phyloP scores from a whole-genome alignment of 2,888 invertebrate species.

The Gari tellinella region DNA sequence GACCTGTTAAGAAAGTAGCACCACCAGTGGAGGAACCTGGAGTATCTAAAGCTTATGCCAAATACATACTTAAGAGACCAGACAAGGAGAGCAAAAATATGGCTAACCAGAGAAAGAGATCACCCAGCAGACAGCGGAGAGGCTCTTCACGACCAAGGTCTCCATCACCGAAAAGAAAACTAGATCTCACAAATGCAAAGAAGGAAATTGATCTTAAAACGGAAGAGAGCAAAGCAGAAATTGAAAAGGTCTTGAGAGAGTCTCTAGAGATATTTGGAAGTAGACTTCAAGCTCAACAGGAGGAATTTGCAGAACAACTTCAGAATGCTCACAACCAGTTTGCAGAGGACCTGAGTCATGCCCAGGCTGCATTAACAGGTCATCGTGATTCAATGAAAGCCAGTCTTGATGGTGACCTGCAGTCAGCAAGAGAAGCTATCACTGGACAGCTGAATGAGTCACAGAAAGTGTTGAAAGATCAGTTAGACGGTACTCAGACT shows the following conservation, averaged over 20 bases:
- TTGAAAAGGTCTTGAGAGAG: conserved; percentile 48
- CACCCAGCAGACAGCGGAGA: conserved; percentile 14
- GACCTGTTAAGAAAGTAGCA: conserved; percentile 5
- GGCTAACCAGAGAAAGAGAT: conserved; percentile 25
- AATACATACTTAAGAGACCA: conserved; percentile 45
- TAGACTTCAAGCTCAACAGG: conserved; percentile 48
- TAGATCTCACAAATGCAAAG: conserved; percentile 39
- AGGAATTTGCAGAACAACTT: conserved; percentile 52
- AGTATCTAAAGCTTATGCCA: conserved; percentile 53
- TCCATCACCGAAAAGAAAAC: conserved; percentile 38
- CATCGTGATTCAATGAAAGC: conserved; percentile 46
- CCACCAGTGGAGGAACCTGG: conserved; percentile 36
- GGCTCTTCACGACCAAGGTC: conserved; percentile 37
- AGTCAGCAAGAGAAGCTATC: conserved; percentile 31
- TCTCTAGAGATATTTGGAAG: conserved; percentile 46
- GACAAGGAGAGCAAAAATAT: conserved; percentile 29
- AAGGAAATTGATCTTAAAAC: conserved; percentile 50
- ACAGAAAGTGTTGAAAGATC: conserved; percentile 41
- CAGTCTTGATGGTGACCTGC: conserved; percentile 31
- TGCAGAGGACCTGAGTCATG: conserved; percentile 44
- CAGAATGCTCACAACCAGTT: conserved; percentile 49
- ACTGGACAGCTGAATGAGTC: conserved; percentile 44
- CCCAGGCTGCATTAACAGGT: conserved; percentile 33
- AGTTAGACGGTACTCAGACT: conserved; percentile 42
- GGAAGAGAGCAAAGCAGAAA: conserved; percentile 50